Evolutionary conservation across 2,888 invertebrate species (phyloP).

Genomic region (Cosmia pyralina): DNA sequence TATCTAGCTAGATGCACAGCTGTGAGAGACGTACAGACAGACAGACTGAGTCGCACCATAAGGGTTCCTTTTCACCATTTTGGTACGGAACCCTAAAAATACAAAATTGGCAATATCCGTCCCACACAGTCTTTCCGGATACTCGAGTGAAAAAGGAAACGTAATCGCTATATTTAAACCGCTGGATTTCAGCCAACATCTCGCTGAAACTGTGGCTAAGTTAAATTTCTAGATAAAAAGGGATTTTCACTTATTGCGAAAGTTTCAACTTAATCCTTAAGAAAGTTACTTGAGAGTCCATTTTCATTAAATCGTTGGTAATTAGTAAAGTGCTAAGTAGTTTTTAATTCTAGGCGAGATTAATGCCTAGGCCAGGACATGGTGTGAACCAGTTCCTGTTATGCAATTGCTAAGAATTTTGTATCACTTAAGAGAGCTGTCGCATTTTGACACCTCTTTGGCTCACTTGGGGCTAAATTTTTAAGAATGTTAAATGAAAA

Average conservation of each 20-base stretch:
- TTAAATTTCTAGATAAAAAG: constrained; percentile 26
- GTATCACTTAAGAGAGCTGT: too few relatives aligned
- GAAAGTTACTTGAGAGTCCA: neutral
- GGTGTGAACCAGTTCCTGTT: constrained; percentile 7
- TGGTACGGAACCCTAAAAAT: neutral
- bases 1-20: too few relatives aligned
- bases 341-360: constrained; percentile 10
- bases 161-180: constrained; percentile 33
- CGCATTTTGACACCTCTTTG: too few relatives aligned
- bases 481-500: too few relatives aligned
- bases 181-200: constrained; percentile 45
- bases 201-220: neutral
- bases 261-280: constrained; percentile 29
- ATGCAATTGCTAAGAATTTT: neutral
- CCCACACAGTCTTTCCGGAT: constrained; percentile 4
- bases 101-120: constrained; percentile 29
- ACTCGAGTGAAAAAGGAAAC: constrained; percentile 21
- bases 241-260: constrained; percentile 51
- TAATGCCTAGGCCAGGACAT: neutral
- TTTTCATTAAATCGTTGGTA: constrained; percentile 29
- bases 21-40: too few relatives aligned
- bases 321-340: constrained; percentile 25
- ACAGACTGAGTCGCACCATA: too few relatives aligned
- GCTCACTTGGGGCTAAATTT: too few relatives aligned
- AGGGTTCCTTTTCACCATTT: too few relatives aligned